Percentiles rank a stretch among this genome's conserved stretches.
Conservation (phyloP, 2,888 invertebrate species). For the Pyrocoelia pectoralis region DNA sequence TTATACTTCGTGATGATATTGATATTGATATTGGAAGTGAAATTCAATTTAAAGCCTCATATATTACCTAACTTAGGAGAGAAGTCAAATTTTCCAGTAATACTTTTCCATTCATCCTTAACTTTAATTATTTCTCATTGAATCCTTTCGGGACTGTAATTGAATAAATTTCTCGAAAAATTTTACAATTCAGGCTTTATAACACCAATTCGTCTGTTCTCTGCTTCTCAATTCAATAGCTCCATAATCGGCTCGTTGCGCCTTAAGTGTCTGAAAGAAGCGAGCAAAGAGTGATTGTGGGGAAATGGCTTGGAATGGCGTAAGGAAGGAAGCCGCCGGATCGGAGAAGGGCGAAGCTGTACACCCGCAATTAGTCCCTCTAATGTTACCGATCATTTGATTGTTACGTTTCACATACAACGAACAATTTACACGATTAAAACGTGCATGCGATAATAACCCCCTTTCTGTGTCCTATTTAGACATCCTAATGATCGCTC, state of each 20-base stretch:
- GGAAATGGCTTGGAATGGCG: conserved; percentile 58
- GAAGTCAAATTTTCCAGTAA: conserved; percentile 16
- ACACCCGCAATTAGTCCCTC: conserved; percentile 50
- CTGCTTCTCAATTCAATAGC: conserved; percentile 35
- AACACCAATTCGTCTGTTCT: conserved; percentile 36
- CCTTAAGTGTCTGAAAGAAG: conserved; percentile 54
- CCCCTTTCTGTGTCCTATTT: conserved; percentile 8
- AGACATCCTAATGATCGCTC: neutral
- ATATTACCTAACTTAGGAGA: conserved; percentile 21
- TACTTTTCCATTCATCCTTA: conserved; percentile 11
- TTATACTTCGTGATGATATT: conserved; percentile 30
- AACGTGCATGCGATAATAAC: conserved; percentile 12
- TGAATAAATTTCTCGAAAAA: conserved; percentile 31
- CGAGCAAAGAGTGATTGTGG: conserved; percentile 56
- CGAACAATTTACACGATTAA: conserved; percentile 28
- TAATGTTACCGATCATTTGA: conserved; percentile 47
- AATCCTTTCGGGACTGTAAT: conserved; percentile 22
- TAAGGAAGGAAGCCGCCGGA: conserved; percentile 56
- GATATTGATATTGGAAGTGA: conserved; percentile 20
- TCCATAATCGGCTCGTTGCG: conserved; percentile 53
- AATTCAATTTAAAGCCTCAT: conserved; percentile 35
- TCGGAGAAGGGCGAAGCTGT: conserved; percentile 45
- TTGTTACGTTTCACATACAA: conserved; percentile 33
- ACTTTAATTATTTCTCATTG: conserved; percentile 3
- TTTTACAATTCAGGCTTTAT: conserved; percentile 33